phyloP scores from a whole-genome alignment of 2,797 vertebrate genomes.

The Merluccius polli region DNA sequence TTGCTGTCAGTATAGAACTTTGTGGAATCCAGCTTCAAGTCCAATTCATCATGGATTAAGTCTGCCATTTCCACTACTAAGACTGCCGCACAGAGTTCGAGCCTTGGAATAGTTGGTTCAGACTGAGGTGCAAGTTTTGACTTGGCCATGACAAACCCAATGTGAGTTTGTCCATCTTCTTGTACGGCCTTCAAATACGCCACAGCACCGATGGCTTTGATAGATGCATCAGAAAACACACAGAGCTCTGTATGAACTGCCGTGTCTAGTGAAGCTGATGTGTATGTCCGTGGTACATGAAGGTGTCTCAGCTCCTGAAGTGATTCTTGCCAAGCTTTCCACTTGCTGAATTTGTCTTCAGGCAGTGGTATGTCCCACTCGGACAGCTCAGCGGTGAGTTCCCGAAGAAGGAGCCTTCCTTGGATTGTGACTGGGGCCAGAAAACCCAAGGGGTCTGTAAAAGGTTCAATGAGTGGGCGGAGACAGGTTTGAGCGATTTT shows the following conservation, averaged over 20 bases:
- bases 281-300: not conserved
- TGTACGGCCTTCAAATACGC: not conserved
- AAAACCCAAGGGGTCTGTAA: slow-evolving; percentile 2
- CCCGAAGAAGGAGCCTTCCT: not conserved
- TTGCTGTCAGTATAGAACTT: slow-evolving; percentile 10
- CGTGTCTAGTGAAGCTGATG: not conserved
- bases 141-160: slow-evolving; percentile 17
- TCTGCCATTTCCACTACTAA: slow-evolving; percentile 4
- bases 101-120: not conserved
- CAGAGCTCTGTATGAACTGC: not conserved
- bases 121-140: slow-evolving; percentile 9
- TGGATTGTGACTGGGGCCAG: not conserved
- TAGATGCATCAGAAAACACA: too few species aligned
- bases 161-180: not conserved
- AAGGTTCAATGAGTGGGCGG: too few species aligned
- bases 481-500: too few species aligned
- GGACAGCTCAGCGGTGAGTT: not conserved
- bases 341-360: not conserved
- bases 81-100: slow-evolving; percentile 8
- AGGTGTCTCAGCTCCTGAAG: not conserved
- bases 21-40: not conserved
- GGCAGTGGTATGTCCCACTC: slow-evolving; percentile 10
- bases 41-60: not conserved
- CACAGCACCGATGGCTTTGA: not conserved
- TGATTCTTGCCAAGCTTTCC: slow-evolving; percentile 1